Conservation (phyloP, 2,888 invertebrate genomes). For the Habrosyne pyritoides region DNA sequence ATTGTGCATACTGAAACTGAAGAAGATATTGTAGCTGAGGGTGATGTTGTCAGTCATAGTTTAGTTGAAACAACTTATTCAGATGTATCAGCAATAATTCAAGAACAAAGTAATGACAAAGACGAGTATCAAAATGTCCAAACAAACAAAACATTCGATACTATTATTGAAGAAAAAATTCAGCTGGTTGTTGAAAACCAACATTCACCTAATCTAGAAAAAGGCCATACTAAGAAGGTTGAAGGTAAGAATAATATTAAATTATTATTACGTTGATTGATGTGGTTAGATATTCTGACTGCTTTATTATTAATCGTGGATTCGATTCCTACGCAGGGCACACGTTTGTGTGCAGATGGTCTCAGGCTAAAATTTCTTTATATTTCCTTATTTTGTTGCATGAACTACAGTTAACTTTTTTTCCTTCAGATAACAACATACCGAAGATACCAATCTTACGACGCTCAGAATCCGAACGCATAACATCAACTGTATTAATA, state of each 20-base stretch:
- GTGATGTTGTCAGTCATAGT: constrained; percentile 70
- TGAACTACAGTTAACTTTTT: too few relatives aligned
- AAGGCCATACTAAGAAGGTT: constrained; percentile 22
- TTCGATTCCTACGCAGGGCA: too few relatives aligned
- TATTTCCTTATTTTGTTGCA: too few relatives aligned
- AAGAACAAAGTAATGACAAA: constrained; percentile 36
- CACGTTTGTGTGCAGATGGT: too few relatives aligned
- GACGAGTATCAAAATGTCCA: constrained; percentile 40
- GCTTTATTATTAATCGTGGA: too few relatives aligned
- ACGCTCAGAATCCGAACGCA: constrained; percentile 77
- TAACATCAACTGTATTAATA: constrained; percentile 64
- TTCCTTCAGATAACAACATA: constrained; percentile 71
- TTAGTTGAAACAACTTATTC: constrained; percentile 42
- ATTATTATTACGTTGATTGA: too few relatives aligned
- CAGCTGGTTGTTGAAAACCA: constrained; percentile 21
- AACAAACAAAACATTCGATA: constrained; percentile 32
- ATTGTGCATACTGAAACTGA: constrained; percentile 44
- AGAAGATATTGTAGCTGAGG: constrained; percentile 63
- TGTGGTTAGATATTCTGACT: too few relatives aligned
- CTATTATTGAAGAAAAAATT: constrained; percentile 37
- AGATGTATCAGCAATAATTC: constrained; percentile 47
- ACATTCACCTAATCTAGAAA: constrained; percentile 16
- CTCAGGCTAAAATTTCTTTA: too few relatives aligned
- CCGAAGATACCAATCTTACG: constrained; percentile 71
- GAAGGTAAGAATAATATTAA: constrained; percentile 38